Evolutionary conservation across 2,888 invertebrate species (phyloP).

Genomic region (Drosophila borealis): DNA sequence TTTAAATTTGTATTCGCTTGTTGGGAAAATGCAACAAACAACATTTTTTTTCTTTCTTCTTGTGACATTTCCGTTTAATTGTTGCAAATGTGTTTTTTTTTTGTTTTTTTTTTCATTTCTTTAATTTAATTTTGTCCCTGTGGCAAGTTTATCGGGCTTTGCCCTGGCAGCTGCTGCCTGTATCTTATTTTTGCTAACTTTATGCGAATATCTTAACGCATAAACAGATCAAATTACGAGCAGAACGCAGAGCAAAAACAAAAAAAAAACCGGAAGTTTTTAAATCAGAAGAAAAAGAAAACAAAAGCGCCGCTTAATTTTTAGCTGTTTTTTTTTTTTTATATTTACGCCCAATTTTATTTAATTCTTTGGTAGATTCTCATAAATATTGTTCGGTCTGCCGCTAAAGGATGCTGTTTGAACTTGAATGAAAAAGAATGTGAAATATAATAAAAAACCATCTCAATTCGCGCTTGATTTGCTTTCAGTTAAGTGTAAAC

Average conservation of each 20-base stretch:
- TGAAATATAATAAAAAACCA: neutral
- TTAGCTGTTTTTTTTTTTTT: conserved; percentile 9
- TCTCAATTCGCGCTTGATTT: conserved; percentile 58
- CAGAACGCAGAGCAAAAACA: conserved; percentile 29
- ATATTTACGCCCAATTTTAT: neutral
- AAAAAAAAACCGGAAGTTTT: conserved; percentile 71
- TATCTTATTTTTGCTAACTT: conserved; percentile 47
- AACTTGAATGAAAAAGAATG: conserved; percentile 26
- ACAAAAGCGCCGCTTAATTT: conserved; percentile 38
- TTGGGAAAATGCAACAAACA: conserved; percentile 58
- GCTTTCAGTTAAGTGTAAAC: conserved; percentile 59
- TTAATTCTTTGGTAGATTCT: conserved; percentile 11
- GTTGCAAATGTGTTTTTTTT: conserved; percentile 24
- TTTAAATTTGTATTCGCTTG: conserved; percentile 44
- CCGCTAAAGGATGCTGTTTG: conserved; percentile 41
- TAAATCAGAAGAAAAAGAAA: conserved; percentile 42
- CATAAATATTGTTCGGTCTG: conserved; percentile 16
- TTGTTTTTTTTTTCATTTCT: conserved; percentile 20
- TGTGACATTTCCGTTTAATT: conserved; percentile 75
- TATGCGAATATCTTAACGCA: conserved; percentile 65
- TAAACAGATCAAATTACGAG: conserved; percentile 78
- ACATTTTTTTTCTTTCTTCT: conserved; percentile 14
- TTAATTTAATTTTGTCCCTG: conserved; percentile 1
- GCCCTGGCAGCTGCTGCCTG: conserved; percentile 50
- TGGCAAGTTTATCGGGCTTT: neutral